Conservation (phyloP, 2,888 invertebrate species). For the Buathra laborator region DNA sequence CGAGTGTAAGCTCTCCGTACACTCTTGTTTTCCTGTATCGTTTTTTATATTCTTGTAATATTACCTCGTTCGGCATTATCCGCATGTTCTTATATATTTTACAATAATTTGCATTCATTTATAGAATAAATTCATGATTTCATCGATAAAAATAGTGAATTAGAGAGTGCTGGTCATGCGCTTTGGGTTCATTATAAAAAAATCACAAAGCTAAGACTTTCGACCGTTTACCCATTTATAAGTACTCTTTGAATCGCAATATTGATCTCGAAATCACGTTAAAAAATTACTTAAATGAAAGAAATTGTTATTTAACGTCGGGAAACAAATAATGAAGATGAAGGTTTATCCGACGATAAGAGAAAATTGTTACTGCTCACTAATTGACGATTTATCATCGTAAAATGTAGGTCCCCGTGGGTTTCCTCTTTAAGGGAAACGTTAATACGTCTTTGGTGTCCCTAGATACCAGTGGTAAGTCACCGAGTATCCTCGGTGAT, state of each 20-base stretch:
- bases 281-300: too few relatives aligned
- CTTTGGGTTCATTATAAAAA: too few relatives aligned
- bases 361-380: slow-evolving; percentile 2
- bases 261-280: too few relatives aligned
- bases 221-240: too few relatives aligned
- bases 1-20: slow-evolving; percentile 21
- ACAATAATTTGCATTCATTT: background rate
- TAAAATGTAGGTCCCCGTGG: background rate
- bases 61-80: slow-evolving; percentile 62
- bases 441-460: background rate
- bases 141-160: background rate
- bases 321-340: background rate
- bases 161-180: too few relatives aligned
- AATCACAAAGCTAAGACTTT: too few relatives aligned
- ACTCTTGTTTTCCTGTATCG: background rate
- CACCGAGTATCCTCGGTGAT: slow-evolving; percentile 16
- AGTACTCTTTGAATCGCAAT: too few relatives aligned
- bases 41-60: slow-evolving; percentile 59
- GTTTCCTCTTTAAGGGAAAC: background rate
- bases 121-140: background rate
- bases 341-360: slow-evolving; percentile 1
- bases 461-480: slow-evolving; percentile 8
- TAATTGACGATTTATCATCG: background rate
- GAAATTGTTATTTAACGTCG: too few relatives aligned
- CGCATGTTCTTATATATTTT: slow-evolving; percentile 39